A percentile compares a stretch with the other conserved stretches of the same genome.
phyloP scores from a whole-genome alignment of 2,888 invertebrate species.

The Diploptera punctata region DNA sequence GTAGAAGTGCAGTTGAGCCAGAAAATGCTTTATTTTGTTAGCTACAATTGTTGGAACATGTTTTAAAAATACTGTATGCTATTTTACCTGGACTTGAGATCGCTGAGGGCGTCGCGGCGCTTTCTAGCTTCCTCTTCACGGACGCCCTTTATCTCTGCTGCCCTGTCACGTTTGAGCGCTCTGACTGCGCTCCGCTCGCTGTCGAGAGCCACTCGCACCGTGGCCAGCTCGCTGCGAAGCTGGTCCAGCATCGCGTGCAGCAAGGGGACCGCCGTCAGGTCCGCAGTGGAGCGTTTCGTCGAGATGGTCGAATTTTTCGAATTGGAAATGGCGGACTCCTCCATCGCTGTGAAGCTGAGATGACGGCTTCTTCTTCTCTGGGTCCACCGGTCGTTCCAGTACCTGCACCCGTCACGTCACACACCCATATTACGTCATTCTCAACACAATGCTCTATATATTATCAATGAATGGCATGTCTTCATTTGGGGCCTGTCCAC shows the following conservation, averaged over 20 bases:
- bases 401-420: not conserved
- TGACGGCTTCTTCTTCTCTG: not conserved
- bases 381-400: not conserved
- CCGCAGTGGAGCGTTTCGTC: no score
- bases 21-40: no score
- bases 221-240: not conserved
- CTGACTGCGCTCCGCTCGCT: not conserved
- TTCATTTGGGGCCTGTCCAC: no score
- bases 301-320: not conserved
- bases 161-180: not conserved
- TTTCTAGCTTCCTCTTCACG: slow-evolving; percentile 5
- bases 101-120: slow-evolving; percentile 3
- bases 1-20: no score
- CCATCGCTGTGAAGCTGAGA: not conserved
- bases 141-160: not conserved
- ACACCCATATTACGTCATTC: not conserved
- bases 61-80: no score
- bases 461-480: no score
- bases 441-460: no score
- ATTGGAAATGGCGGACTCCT: not conserved
- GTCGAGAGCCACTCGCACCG: not conserved
- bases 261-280: no score
- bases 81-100: not conserved
- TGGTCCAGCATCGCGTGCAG: not conserved
- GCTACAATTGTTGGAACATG: no score